Percentiles rank a stretch among this genome's conserved stretches.
Conservation (phyloP, 2,888 invertebrate species). For the Parasteatoda lunata region DNA sequence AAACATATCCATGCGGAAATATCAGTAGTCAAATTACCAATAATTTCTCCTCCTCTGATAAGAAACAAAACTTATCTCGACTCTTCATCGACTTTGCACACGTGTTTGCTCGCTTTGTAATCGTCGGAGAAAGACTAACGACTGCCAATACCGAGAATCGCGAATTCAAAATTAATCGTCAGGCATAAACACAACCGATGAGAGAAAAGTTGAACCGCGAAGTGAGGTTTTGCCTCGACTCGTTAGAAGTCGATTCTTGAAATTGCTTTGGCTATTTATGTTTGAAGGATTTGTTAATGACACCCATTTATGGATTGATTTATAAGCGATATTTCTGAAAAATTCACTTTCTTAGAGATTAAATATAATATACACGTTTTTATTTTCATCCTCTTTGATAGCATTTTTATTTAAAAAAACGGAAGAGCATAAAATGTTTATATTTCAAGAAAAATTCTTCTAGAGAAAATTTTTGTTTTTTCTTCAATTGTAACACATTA, state of each 20-base stretch:
- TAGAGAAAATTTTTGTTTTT: too few relatives aligned
- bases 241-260: not conserved
- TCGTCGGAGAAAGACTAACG: not conserved
- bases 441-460: too few relatives aligned
- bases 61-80: not conserved
- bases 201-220: not conserved
- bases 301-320: not conserved
- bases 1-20: constrained; percentile 24
- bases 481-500: too few relatives aligned
- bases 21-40: constrained; percentile 55
- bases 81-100: not conserved
- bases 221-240: not conserved
- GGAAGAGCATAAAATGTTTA: too few relatives aligned
- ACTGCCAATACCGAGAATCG: not conserved
- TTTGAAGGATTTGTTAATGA: not conserved
- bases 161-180: not conserved
- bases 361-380: too few relatives aligned
- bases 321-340: not conserved
- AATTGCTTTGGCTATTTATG: not conserved
- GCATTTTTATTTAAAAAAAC: too few relatives aligned
- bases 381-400: too few relatives aligned
- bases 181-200: not conserved
- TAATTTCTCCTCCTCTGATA: constrained; percentile 31
- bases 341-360: not conserved
- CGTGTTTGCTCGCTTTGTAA: constrained; percentile 5